Conservation (phyloP, 2,888 invertebrate species). For the Drosophila siamana region DNA sequence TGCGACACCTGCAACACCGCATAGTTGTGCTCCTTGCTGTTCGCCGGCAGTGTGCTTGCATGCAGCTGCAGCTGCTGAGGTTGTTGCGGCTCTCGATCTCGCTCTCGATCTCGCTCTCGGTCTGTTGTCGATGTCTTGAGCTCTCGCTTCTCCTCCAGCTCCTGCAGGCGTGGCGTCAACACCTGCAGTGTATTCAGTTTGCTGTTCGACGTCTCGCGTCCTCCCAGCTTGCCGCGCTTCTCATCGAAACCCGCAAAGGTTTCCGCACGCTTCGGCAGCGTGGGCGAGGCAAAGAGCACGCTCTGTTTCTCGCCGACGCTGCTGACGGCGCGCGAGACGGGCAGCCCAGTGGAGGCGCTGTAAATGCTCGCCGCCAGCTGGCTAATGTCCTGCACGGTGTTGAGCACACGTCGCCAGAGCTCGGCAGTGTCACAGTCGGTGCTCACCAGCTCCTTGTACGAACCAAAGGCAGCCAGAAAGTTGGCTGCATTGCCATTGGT, state of each 20-base stretch:
- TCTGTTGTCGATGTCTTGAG: slow-evolving; percentile 53
- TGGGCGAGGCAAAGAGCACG: slow-evolving; percentile 93
- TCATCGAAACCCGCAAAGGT: slow-evolving; percentile 98
- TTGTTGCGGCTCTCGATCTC: neutral
- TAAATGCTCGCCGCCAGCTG: slow-evolving; percentile 91
- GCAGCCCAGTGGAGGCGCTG: slow-evolving; percentile 89
- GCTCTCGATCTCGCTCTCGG: neutral
- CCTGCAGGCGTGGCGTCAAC: slow-evolving; percentile 79
- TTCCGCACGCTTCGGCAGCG: slow-evolving; percentile 96
- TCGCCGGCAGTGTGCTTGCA: slow-evolving; percentile 77
- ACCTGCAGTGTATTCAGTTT: slow-evolving; percentile 85
- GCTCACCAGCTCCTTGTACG: slow-evolving; percentile 90
- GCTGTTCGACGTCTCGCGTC: slow-evolving; percentile 86
- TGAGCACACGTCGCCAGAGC: slow-evolving; percentile 92
- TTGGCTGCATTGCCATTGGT: slow-evolving; percentile 81
- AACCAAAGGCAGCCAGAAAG: slow-evolving; percentile 84
- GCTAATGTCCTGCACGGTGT: slow-evolving; percentile 88
- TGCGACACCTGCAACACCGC: slow-evolving; percentile 93
- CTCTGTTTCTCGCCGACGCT: slow-evolving; percentile 97
- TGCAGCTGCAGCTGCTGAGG: slow-evolving; percentile 39
- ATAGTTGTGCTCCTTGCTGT: slow-evolving; percentile 85
- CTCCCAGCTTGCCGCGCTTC: slow-evolving; percentile 82
- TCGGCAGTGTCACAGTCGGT: slow-evolving; percentile 92
- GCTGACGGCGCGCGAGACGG: slow-evolving; percentile 95
- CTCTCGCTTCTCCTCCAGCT: slow-evolving; percentile 81